Base-by-base conservation (phyloP, 2,888 invertebrate species). In the Callyntrura guangdongensis region DNA sequence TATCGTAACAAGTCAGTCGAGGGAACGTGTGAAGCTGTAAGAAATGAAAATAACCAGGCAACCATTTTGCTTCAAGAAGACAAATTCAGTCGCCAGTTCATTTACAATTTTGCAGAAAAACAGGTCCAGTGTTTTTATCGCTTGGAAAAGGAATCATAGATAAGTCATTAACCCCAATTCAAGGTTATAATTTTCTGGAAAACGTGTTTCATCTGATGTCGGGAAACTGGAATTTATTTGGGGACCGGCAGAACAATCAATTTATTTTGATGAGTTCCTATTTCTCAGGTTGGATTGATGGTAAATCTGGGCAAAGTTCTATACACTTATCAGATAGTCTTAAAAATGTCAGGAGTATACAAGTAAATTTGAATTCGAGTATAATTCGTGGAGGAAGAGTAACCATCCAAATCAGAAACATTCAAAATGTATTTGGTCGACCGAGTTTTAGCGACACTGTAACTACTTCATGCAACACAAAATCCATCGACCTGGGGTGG, bases 211-310 rank as follows among this genome's bases (percentile, higher is more conserved):
- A 61, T 2, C 25, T 82, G 11, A 17, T 17, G 11, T 25, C 59
- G 59, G 82, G 82, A 25, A 22, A n/a, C 25, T 82, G 82, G 82
- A 8, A 17, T 12, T 25, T 36, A 11, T 11, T 59, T 17, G 82
- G 82, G 17, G 82, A 61, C 25, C 27, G 17, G 8, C 27, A 9
- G 4, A 27, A 2, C 69, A 36, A 61, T 61, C 17, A 12, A 11
- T 61, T 61, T 61, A 12, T 20, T 2, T 20, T 61, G 11, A 61
- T 17, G 20, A 20, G 20, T 20, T 61, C 61, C 4, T 4, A 20
- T 6, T 20, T 61, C 11, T 61, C 61, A 6, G 61, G 61, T 5
- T 61, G 20, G 11, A 61, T 61, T 22, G 61, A 61, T 61, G 61
- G 61, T 3, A 12, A 12, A 17, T 8, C 61, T 17, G 61, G 61